These are phyloP conservation scores for Sclerodermus sp. DNA, from an alignment of 2,888 invertebrate genomes.

Conservation along the genomic window DNA sequence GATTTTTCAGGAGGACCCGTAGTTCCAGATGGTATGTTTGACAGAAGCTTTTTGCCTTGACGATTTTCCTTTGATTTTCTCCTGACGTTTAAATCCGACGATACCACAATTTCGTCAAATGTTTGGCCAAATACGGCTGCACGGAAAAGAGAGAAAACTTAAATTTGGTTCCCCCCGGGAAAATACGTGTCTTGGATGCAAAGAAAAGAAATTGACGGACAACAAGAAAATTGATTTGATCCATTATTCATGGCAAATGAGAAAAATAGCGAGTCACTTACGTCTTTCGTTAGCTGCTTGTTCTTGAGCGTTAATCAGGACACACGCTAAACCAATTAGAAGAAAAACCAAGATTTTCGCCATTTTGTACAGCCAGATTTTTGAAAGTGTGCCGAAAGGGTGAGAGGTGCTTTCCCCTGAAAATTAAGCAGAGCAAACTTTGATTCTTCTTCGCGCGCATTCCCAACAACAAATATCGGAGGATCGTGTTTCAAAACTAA, in stretches of 20 bases:
- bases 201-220: constrained; percentile 3
- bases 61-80: constrained; percentile 54
- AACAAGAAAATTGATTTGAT: too few species aligned
- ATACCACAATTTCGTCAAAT: constrained; percentile 59
- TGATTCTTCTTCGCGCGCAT: too few species aligned
- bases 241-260: not conserved
- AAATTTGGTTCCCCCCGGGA: too few species aligned
- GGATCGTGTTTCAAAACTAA: too few species aligned
- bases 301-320: constrained; percentile 47
- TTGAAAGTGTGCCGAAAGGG: constrained; percentile 2
- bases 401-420: constrained; percentile 20
- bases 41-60: constrained; percentile 49
- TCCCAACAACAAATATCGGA: too few species aligned
- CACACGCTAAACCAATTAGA: constrained; percentile 41
- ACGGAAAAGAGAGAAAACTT: too few species aligned
- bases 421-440: constrained; percentile 9
- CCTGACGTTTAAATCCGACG: constrained; percentile 51
- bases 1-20: constrained; percentile 46
- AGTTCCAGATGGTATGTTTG: constrained; percentile 50
- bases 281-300: constrained; percentile 44
- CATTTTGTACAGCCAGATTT: constrained; percentile 25
- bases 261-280: constrained; percentile 30
- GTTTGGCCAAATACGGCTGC: constrained; percentile 51
- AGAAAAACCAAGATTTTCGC: constrained; percentile 45
- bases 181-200: not conserved